Evolutionary conservation across 2,888 invertebrate genomes (phyloP).

Genomic region (Ellobium chinense): DNA sequence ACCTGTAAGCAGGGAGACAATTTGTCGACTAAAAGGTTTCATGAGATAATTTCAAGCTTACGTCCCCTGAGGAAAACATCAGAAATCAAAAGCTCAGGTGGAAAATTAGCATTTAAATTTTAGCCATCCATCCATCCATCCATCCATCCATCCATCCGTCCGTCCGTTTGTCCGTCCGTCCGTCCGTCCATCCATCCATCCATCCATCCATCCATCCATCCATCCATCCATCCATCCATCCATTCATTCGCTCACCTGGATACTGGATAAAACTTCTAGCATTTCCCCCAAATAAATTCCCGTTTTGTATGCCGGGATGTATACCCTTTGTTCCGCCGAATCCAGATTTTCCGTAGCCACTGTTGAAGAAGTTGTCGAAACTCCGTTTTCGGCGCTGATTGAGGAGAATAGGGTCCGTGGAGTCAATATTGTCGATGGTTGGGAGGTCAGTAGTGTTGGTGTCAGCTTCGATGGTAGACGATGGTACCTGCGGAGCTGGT

Average conservation of each 20-base stretch:
- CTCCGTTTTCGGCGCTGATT: background rate
- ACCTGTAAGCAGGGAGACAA: too few species aligned
- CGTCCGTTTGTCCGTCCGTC: background rate
- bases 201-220: background rate
- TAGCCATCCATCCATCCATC: background rate
- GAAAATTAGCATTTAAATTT: background rate
- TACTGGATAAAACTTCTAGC: background rate
- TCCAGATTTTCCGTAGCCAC: background rate
- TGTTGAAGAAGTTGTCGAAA: background rate
- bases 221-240: background rate
- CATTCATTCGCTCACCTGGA: background rate
- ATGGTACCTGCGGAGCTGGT: too few species aligned
- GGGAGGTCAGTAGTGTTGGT: too few species aligned
- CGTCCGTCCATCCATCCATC: background rate
- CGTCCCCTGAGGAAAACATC: background rate
- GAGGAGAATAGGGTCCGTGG: background rate
- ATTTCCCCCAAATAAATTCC: background rate
- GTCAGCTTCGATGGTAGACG: too few species aligned
- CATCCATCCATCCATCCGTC: background rate
- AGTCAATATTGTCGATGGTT: background rate
- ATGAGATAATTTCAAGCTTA: background rate
- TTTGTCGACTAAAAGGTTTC: too few species aligned
- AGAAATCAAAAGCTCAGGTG: background rate
- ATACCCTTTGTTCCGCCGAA: background rate
- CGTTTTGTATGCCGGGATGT: conserved; percentile 1